Base-by-base conservation (phyloP, 2,113 vertebrate species). In the Pachypanchax playfairii region DNA sequence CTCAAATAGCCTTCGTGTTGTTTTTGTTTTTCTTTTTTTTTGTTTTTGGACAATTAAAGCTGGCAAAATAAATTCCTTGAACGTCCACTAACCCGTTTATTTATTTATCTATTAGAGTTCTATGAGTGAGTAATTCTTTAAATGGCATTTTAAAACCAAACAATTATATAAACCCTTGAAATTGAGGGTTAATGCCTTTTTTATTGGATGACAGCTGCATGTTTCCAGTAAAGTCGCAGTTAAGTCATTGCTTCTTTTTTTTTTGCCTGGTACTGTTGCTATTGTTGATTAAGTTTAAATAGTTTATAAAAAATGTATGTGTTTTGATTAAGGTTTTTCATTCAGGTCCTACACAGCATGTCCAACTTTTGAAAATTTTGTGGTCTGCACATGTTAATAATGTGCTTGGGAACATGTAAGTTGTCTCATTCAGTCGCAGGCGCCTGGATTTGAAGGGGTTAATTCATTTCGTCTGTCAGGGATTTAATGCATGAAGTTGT, bases 401-500 rank as follows among this genome's bases (percentile, higher is more conserved):
- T 66, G 29, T 44, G 21, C 13, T 22, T 15, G 5, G 38, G 5
- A 39, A 51, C 22, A 26, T 21, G 41, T 62, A 21, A 10, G 17
- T 46, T 8, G 43, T 11, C 52, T 58, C 42, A 49, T 24, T 63
- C 13, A 5, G 6, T 22, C 12, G 26, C 15, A 6, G 36, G 29
- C 29, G 36, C 29, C 17, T 13, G 17, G 14, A 17, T 21, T 5
- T 60, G 62, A 55, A 61, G 46, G 47, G 17, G n/a, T 77, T 73
- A 43, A 42, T 75, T 70, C 28, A 35, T 29, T 61, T 38, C 41
- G 43, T 44, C 51, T 31, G 49, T 48, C 60, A 59, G 17, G n/a
- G 47, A 13, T 5, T 66, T 53, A 78, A 61, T 73, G 39, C 65
- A 62, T 48, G 14, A 48, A 56, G 65, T 54, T 57, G 70, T 79